These are phyloP conservation scores for Trogon surrucura DNA, from an alignment of 2,113 vertebrate species.

Conservation along the genomic window DNA sequence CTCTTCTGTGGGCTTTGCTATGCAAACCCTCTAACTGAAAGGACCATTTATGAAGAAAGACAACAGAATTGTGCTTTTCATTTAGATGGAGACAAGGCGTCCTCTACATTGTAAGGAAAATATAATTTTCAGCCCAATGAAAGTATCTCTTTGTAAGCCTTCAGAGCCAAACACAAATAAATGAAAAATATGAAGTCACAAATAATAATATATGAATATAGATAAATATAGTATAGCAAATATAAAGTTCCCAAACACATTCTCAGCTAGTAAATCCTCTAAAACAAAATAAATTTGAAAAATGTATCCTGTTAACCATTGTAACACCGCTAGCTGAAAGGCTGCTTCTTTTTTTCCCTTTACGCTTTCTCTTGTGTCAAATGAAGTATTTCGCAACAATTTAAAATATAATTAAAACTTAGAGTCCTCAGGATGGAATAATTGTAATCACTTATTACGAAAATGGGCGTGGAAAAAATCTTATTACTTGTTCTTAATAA, in stretches of 20 bases:
- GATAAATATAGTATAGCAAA: too few species aligned
- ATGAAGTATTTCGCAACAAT: not conserved
- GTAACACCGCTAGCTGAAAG: not conserved
- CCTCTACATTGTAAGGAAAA: not conserved
- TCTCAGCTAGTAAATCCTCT: not conserved
- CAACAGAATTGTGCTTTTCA: not conserved
- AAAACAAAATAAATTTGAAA: not conserved
- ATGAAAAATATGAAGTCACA: not conserved
- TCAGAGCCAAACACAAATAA: not conserved
- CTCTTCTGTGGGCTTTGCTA: not conserved
- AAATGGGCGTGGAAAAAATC: not conserved
- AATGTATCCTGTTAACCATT: not conserved
- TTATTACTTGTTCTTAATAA: not conserved
- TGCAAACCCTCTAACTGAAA: not conserved
- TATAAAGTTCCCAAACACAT: not conserved
- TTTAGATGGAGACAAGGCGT: not conserved
- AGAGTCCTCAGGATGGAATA: not conserved
- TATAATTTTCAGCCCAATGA: not conserved
- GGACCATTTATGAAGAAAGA: not conserved
- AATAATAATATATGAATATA: too few species aligned
- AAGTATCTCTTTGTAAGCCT: not conserved
- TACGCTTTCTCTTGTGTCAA: not conserved
- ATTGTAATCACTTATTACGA: constrained; percentile 19
- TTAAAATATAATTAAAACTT: constrained; percentile 29
- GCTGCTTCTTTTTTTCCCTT: not conserved